Percentiles rank a stretch among this genome's conserved stretches.
Conservation (phyloP, 2,797 vertebrate species). For the Gymnopithys bicolor region DNA sequence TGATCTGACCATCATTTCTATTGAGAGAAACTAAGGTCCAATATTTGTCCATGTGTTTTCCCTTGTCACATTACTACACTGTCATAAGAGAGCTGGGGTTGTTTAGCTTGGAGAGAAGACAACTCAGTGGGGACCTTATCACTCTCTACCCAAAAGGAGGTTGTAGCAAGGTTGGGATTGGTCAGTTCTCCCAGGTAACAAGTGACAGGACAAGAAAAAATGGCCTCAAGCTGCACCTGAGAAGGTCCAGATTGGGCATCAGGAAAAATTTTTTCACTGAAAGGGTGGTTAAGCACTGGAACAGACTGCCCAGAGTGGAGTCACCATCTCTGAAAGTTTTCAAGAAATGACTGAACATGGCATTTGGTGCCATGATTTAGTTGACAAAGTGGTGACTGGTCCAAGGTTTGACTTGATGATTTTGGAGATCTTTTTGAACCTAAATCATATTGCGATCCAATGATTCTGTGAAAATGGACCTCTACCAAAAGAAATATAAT, state of each 20-base stretch:
- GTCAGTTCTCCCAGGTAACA: background rate
- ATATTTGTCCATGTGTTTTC: background rate
- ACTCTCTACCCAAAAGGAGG: background rate
- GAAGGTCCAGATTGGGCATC: background rate
- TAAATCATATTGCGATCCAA: background rate
- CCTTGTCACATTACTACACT: background rate
- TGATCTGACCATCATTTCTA: background rate
- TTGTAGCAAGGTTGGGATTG: background rate
- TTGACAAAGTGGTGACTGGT: background rate
- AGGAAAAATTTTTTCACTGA: background rate
- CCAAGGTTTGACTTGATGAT: background rate
- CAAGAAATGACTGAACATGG: background rate
- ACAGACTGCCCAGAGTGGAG: background rate
- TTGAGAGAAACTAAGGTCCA: background rate
- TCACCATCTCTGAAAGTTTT: background rate
- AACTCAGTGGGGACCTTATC: background rate
- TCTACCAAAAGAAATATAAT: background rate
- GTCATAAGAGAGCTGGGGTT: background rate
- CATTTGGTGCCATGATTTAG: background rate
- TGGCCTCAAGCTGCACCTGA: background rate
- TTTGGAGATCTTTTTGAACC: background rate
- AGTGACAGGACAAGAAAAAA: background rate
- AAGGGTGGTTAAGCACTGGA: background rate
- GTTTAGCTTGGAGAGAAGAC: background rate
- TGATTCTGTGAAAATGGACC: background rate